These are phyloP conservation scores for Poecilobothrus nobilitatus DNA, from an alignment of 2,888 invertebrate genomes.

Conservation along the genomic window DNA sequence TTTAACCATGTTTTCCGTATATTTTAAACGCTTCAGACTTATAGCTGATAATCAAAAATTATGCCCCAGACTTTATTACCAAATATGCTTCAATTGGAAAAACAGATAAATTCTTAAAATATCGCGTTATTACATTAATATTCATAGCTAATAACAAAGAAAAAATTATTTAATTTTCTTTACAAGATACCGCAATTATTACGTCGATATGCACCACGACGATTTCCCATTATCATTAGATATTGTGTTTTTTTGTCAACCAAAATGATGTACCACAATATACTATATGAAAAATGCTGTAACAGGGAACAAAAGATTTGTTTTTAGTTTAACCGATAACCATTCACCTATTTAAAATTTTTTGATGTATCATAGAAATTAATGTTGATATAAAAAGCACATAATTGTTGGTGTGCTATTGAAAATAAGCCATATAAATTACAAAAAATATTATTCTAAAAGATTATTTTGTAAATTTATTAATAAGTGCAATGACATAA, in stretches of 20 bases:
- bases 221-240: conserved; percentile 96
- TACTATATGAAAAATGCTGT: conserved; percentile 51
- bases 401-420: too few relatives aligned
- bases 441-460: too few relatives aligned
- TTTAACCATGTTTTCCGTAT: too few relatives aligned
- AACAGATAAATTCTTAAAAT: background rate
- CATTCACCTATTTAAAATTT: conserved; percentile 62
- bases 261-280: conserved; percentile 92
- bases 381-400: too few relatives aligned
- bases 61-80: conserved; percentile 84
- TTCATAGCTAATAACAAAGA: background rate
- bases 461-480: too few relatives aligned
- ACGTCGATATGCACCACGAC: conserved; percentile 93
- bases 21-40: background rate
- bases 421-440: too few relatives aligned
- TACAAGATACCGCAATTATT: conserved; percentile 88
- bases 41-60: conserved; percentile 61
- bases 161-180: conserved; percentile 23
- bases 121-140: background rate
- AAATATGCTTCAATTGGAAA: conserved; percentile 53
- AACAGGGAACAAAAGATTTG: conserved; percentile 91
- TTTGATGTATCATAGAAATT: too few relatives aligned
- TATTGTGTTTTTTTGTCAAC: conserved; percentile 99
- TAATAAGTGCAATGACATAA: too few relatives aligned
- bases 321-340: conserved; percentile 97